Evolutionary conservation across 1,140 invertebrate species (phyloP).

Genomic region (Grapholita molesta): DNA sequence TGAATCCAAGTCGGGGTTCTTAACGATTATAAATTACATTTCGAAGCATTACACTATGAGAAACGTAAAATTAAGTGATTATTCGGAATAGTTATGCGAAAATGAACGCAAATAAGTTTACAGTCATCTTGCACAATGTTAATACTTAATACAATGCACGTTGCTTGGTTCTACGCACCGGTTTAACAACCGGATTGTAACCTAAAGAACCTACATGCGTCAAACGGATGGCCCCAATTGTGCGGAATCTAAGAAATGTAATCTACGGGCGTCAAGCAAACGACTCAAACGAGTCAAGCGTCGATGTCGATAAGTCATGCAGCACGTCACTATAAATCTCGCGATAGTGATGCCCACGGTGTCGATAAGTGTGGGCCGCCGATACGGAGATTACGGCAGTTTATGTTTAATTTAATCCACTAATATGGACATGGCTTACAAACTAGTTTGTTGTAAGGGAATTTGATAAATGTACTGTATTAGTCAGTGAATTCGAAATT

Average conservation of each 20-base stretch:
- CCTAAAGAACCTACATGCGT: no score
- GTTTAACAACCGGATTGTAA: no score
- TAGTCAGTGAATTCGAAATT: no score
- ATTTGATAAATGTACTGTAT: background rate
- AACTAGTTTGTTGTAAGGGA: background rate
- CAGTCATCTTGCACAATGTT: no score
- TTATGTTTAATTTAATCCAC: background rate
- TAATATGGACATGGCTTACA: background rate
- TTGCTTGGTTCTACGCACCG: no score
- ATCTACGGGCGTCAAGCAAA: conserved; percentile 45
- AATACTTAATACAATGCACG: no score
- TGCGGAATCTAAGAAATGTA: conserved; percentile 11
- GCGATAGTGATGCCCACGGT: conserved; percentile 69
- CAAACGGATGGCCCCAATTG: background rate
- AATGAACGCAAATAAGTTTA: no score
- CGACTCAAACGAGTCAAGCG: conserved; percentile 39
- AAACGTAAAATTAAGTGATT: no score
- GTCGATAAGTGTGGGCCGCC: conserved; percentile 51
- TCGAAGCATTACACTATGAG: no score
- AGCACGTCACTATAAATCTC: conserved; percentile 71
- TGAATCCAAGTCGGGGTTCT: no score
- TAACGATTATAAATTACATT: no score
- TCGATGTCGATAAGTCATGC: conserved; percentile 70
- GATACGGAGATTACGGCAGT: background rate
- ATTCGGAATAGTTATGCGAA: no score